Evolutionary conservation across 2,888 invertebrate genomes (phyloP).

Genomic region (Pogonocherus hispidulus): DNA sequence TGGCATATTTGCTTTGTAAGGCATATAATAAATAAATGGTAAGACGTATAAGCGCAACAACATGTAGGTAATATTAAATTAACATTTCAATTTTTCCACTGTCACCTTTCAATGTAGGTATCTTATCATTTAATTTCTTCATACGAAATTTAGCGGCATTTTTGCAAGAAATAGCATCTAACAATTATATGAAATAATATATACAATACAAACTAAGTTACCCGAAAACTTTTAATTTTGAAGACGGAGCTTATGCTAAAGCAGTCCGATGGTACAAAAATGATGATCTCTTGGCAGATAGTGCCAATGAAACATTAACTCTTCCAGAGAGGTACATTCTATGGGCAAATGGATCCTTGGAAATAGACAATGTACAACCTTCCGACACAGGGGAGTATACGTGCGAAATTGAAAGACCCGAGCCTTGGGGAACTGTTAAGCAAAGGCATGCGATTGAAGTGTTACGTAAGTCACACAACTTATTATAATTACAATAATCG

Average conservation of each 20-base stretch:
- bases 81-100: too few species aligned
- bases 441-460: slow-evolving; percentile 86
- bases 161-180: too few species aligned
- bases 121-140: too few species aligned
- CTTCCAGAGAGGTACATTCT: slow-evolving; percentile 74
- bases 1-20: too few species aligned
- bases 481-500: too few species aligned
- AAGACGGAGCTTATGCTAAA: slow-evolving; percentile 72
- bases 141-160: too few species aligned
- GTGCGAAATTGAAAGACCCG: slow-evolving; percentile 77
- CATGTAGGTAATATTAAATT: too few species aligned
- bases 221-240: slow-evolving; percentile 17
- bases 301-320: slow-evolving; percentile 57
- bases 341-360: slow-evolving; percentile 80
- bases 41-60: too few species aligned
- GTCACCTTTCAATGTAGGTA: too few species aligned
- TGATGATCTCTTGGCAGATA: slow-evolving; percentile 73
- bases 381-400: slow-evolving; percentile 78
- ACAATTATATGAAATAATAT: too few species aligned
- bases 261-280: slow-evolving; percentile 81
- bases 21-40: too few species aligned
- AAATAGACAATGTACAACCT: slow-evolving; percentile 73
- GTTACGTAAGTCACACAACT: slow-evolving; percentile 74
- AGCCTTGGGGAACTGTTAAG: slow-evolving; percentile 78
- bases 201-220: too few species aligned